Evolutionary conservation across 2,888 invertebrate genomes (phyloP), one percentile per base, ranked within the genome.

Genomic region (Entomobrya multifasciata): DNA sequence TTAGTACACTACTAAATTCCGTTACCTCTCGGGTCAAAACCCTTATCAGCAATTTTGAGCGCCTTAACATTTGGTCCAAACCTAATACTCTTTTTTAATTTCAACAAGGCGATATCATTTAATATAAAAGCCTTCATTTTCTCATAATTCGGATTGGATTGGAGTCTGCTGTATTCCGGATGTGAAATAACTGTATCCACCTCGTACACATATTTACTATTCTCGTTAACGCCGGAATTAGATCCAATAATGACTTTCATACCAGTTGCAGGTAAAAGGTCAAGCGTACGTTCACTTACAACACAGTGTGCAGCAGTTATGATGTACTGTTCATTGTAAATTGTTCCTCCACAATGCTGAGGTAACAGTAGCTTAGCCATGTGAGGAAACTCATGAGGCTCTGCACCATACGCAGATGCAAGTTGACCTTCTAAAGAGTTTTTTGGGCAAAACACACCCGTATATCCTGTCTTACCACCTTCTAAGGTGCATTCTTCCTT

Each of bases 51-150:
- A 22, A 82, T 82, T 67, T 55, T 44, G 3, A 87, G 27, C 1
- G 87, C 76, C n/a, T 82, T 87, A 0, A 82, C 36, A 1, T 76
- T 67, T 4, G 25, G 17, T 8, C 41, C 20, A 52, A 81, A 80
- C 15, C 41, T 13, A 17, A 87, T 77, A 0, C 65, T 60, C 13
- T 47, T 15, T 8, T 81, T 57, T 6, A 86, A n/a, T 49, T 86
- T 44, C n/a, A 86, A 10, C 10, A 86, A 41, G 0, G 81, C 87
- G 1, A 81, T 17, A 17, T 87, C 82, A 22, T 86, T 76, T n/a
- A n/a, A n/a, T n/a, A n/a, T n/a, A n/a, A n/a, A n/a, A n/a, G n/a
- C n/a, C n/a, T n/a, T n/a, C 22, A 1, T 1, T 0, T 41, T 1
- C 8, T 10, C 15, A 25, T 15, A 13, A 13, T 78, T 15, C 0